A percentile compares a stretch with the other conserved stretches of the same genome.
phyloP scores from a whole-genome alignment of 2,797 vertebrate species.

The Melanotaenia trifasciata region DNA sequence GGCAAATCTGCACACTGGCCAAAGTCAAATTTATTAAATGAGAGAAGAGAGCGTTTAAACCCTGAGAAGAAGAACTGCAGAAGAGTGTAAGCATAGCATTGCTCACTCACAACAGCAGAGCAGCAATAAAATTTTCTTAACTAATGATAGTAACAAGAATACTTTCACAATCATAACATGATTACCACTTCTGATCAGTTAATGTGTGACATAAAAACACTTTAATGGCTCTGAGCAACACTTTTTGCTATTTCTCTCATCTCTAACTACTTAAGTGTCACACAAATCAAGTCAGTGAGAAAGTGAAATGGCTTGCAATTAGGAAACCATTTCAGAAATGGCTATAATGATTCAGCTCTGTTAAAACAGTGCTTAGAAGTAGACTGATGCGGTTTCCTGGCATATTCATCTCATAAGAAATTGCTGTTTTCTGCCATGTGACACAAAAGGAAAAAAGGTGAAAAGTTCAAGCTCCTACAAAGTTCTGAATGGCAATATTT shows the following conservation, averaged over 20 bases:
- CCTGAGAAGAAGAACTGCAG: constrained; percentile 26
- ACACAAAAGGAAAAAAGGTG: constrained; percentile 65
- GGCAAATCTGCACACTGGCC: constrained; percentile 48
- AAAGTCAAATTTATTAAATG: constrained; percentile 86
- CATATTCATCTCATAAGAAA: constrained; percentile 43
- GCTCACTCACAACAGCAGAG: constrained; percentile 30
- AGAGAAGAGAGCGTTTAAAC: constrained; percentile 37
- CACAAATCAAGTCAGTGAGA: constrained; percentile 69
- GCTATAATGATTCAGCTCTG: constrained; percentile 59
- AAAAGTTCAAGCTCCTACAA: constrained; percentile 67
- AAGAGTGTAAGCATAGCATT: constrained; percentile 62
- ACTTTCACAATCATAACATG: constrained; percentile 78
- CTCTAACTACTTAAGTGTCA: constrained; percentile 59
- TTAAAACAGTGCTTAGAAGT: constrained; percentile 29
- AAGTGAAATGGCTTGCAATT: constrained; percentile 66
- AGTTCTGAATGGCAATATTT: constrained; percentile 68
- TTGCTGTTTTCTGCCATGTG: constrained; percentile 35
- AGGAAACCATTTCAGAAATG: constrained; percentile 65
- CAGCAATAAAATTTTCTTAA: constrained; percentile 64
- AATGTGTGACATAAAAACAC: constrained; percentile 70
- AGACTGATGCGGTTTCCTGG: constrained; percentile 5
- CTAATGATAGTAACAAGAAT: constrained; percentile 71
- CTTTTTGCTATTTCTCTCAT: constrained; percentile 49
- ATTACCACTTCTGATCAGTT: constrained; percentile 75
- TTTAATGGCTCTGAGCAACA: constrained; percentile 65